Evolutionary conservation across 2,888 invertebrate genomes (phyloP), one percentile per base, ranked within the genome.

Genomic region (Lycocerus yunnanus): DNA sequence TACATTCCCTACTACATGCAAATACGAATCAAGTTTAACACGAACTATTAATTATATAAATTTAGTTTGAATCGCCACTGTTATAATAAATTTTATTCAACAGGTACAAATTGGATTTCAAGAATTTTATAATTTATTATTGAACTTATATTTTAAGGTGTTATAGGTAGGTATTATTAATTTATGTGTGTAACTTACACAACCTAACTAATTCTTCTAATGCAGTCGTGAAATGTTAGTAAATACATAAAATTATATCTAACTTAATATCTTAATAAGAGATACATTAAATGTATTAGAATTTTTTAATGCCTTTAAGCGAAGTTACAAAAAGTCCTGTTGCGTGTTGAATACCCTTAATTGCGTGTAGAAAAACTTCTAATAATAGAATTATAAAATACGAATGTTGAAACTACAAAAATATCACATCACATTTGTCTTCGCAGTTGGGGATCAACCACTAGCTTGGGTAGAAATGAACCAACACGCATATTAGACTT

Each of bases 371-470:
- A 69, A 68, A 65, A 69, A 20, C 59, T 77, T 80, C 76, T 78
- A 78, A 78, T 80, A 80, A 82, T 80, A 78, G 77, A 74, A 81
- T 80, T 78, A 80, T 78, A 79, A 80, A 78, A 77, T 79, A 80
- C 79, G 77, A 77, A 78, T 77, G 69, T 75, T 72, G 71, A 60
- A 72, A 74, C 76, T 78, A 80, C 73, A 79, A 81, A 81, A 80
- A 81, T 76, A 81, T 76, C 78, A 78, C 78, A 80, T 78, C 79
- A 74, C 81, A 82, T 81, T 82, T 81, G 81, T 81, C 81, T 73
- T 81, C 82, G 74, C 82, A 81, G 82, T 76, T 81, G 82, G 82
- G 80, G 78, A 78, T 79, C 78, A 67, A 68, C 75, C 60, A 73
- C 72, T 76, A 78, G 71, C 61, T 78, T 80, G 78, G 81, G 81